phyloP scores from a whole-genome alignment of 2,888 invertebrate genomes.

The Acanthosepion lycidas region DNA sequence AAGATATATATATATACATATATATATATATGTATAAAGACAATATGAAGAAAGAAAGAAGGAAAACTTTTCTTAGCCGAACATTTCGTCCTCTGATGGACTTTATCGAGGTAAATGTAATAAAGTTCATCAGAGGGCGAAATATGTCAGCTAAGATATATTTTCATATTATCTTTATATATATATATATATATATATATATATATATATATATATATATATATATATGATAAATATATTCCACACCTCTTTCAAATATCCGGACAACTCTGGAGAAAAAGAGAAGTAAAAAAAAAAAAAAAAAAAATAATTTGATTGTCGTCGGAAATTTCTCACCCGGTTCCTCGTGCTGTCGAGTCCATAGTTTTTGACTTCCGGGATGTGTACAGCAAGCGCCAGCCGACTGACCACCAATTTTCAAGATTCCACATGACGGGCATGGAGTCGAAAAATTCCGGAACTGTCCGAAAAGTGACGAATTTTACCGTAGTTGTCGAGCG shows the following conservation, averaged over 20 bases:
- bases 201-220: not conserved
- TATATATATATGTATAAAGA: too few species aligned
- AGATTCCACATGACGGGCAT: not conserved
- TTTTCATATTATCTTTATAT: too few species aligned
- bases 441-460: not conserved
- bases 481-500: not conserved
- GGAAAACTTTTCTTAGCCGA: too few species aligned
- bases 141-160: too few species aligned
- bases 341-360: not conserved
- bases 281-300: not conserved
- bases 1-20: not conserved
- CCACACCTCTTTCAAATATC: not conserved
- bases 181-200: too few species aligned
- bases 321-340: not conserved
- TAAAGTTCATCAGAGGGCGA: too few species aligned
- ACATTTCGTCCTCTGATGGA: too few species aligned
- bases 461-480: not conserved
- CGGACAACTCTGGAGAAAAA: not conserved
- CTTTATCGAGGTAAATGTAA: too few species aligned
- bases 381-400: not conserved
- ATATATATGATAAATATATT: not conserved
- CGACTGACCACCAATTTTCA: not conserved
- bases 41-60: too few species aligned
- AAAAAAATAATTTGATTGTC: not conserved
- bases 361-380: not conserved